A percentile compares a stretch with the other conserved stretches of the same genome.
Evolutionary conservation across 2,113 vertebrate genomes (phyloP).

Genomic region (Tamias sibiricus): DNA sequence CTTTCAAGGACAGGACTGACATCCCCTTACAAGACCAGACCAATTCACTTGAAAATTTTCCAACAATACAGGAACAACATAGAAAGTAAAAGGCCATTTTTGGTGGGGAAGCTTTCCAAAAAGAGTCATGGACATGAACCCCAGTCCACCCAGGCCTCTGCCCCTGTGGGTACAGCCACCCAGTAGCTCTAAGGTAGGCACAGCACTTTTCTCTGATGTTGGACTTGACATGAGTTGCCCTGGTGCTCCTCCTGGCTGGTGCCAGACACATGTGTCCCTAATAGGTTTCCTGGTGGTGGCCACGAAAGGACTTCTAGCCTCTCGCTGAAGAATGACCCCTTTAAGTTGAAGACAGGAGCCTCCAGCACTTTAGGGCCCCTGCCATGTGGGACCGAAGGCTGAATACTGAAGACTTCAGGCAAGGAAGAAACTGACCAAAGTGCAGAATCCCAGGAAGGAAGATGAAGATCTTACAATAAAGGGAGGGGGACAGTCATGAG

Average conservation of each 20-base stretch:
- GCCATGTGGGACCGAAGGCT: not conserved
- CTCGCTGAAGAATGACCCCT: not conserved
- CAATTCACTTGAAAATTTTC: conserved; percentile 44
- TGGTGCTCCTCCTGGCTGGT: not conserved
- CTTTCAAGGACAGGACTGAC: conserved; percentile 13
- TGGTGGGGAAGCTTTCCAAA: not conserved
- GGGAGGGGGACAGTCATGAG: not conserved
- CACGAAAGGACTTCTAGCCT: not conserved
- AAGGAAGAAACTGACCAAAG: not conserved
- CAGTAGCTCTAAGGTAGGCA: not conserved
- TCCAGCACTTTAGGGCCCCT: not conserved
- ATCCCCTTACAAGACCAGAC: conserved; percentile 15
- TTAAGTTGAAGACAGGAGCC: not conserved
- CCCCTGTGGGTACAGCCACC: not conserved
- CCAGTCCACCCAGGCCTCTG: not conserved
- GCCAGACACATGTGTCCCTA: not conserved
- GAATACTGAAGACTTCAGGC: not conserved
- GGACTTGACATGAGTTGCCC: not conserved
- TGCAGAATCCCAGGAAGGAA: not conserved
- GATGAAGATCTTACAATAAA: not conserved
- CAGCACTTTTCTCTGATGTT: not conserved
- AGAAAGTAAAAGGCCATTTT: not conserved
- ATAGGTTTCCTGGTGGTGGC: not conserved
- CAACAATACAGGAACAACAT: not conserved
- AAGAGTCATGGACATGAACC: not conserved